phyloP scores from a whole-genome alignment of 2,888 invertebrate species.

The Cordilura impudica region DNA sequence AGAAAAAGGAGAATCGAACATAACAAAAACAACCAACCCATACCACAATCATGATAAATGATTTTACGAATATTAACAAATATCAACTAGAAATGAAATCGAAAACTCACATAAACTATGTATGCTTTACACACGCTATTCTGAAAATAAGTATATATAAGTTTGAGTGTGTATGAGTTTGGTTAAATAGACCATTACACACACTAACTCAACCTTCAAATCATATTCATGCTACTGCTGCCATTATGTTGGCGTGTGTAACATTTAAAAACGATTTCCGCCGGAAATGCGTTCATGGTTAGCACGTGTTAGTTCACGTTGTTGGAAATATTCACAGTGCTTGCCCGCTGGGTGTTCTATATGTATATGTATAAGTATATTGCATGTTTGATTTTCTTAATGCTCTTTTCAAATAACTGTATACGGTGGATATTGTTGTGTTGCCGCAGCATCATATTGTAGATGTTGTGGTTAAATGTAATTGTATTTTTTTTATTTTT shows the following conservation, averaged over 20 bases:
- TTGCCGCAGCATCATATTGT: too few relatives aligned
- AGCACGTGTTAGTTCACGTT: slow-evolving; percentile 38
- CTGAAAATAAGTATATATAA: not conserved
- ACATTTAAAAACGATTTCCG: slow-evolving; percentile 60
- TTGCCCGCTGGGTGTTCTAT: not conserved
- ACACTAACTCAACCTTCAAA: too few relatives aligned
- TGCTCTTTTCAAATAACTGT: not conserved
- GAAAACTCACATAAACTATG: not conserved
- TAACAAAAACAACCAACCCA: not conserved
- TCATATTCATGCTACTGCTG: not conserved
- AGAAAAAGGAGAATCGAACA: not conserved
- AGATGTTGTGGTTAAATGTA: not conserved
- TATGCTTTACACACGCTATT: not conserved
- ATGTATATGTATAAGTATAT: too few relatives aligned
- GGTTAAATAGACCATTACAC: too few relatives aligned
- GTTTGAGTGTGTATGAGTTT: too few relatives aligned
- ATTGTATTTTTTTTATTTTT: not conserved
- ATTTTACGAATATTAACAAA: slow-evolving; percentile 37
- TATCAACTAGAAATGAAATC: slow-evolving; percentile 1
- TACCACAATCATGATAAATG: slow-evolving; percentile 28
- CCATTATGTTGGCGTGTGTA: not conserved
- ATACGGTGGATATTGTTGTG: not conserved
- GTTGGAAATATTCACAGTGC: not conserved
- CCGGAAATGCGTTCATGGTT: slow-evolving; percentile 52
- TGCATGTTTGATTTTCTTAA: not conserved